phyloP scores from a whole-genome alignment of 2,888 invertebrate species.

The Nudaria mundana region DNA sequence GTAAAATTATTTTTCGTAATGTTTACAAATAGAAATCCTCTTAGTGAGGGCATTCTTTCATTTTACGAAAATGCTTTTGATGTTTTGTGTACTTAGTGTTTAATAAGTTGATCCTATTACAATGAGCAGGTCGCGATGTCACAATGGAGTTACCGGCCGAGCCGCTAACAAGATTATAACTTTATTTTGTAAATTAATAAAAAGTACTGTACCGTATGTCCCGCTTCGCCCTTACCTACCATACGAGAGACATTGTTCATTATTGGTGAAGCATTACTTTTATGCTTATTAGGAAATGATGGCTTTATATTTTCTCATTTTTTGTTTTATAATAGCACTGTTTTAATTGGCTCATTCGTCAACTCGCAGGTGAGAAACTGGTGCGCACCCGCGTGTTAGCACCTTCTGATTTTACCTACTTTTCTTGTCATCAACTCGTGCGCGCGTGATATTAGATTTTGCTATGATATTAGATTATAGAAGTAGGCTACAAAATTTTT shows the following conservation, averaged over 20 bases:
- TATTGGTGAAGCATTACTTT: slow-evolving; percentile 31
- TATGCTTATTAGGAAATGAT: slow-evolving; percentile 17
- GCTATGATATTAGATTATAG: too few species aligned
- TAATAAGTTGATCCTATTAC: slow-evolving; percentile 82
- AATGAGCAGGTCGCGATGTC: slow-evolving; percentile 71
- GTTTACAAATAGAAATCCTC: slow-evolving; percentile 60
- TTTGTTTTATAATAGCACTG: not conserved
- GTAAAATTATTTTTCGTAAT: slow-evolving; percentile 12
- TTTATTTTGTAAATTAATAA: slow-evolving; percentile 79
- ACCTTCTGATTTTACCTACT: too few species aligned
- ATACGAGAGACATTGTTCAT: slow-evolving; percentile 36
- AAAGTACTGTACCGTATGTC: slow-evolving; percentile 65
- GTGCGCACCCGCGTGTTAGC: too few species aligned
- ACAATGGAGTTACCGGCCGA: slow-evolving; percentile 65
- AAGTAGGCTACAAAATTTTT: too few species aligned
- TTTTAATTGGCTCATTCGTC: too few species aligned
- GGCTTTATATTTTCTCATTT: not conserved
- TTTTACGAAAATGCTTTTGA: slow-evolving; percentile 69
- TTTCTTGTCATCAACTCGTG: too few species aligned
- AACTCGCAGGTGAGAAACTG: too few species aligned
- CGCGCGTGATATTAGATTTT: too few species aligned
- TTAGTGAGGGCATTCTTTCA: slow-evolving; percentile 69
- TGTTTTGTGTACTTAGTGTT: slow-evolving; percentile 79
- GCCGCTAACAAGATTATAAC: slow-evolving; percentile 79
- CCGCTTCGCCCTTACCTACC: slow-evolving; percentile 39